Conservation (phyloP, 2,888 invertebrate genomes). For the Harpalus rufipes region DNA sequence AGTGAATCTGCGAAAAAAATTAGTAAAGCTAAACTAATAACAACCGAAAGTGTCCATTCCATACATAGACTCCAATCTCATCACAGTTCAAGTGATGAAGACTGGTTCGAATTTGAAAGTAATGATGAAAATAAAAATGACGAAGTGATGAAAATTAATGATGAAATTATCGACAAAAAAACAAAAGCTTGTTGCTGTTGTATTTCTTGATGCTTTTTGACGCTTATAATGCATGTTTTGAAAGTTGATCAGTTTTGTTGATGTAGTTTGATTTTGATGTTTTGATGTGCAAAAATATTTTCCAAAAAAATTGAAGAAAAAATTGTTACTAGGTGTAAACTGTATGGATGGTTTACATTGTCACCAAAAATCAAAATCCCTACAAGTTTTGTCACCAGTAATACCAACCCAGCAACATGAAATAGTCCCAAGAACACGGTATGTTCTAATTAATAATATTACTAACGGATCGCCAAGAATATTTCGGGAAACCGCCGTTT, state of each 20-base stretch:
- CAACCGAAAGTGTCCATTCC: constrained; percentile 71
- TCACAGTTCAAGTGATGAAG: constrained; percentile 77
- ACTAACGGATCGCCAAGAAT: constrained; percentile 75
- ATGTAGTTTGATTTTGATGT: not conserved
- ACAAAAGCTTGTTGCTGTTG: constrained; percentile 26
- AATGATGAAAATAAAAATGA: constrained; percentile 36
- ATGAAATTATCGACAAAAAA: constrained; percentile 33
- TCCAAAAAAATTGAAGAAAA: not conserved
- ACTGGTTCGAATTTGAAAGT: constrained; percentile 77
- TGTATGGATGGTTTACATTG: constrained; percentile 54
- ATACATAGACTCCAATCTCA: constrained; percentile 75
- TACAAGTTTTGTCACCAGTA: constrained; percentile 20
- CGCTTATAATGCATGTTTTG: constrained; percentile 15
- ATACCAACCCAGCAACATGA: constrained; percentile 33
- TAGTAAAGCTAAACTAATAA: constrained; percentile 70
- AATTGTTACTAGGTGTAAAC: constrained; percentile 10
- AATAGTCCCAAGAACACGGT: constrained; percentile 55
- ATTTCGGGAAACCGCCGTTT: constrained; percentile 77
- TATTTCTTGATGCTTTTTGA: constrained; percentile 13
- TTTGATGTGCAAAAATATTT: not conserved
- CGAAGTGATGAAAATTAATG: not conserved
- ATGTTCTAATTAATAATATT: constrained; percentile 54
- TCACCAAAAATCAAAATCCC: constrained; percentile 9
- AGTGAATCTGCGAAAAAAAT: constrained; percentile 72
- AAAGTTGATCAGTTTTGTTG: not conserved